Base-by-base conservation (phyloP, 2,888 invertebrate genomes). In the Phorcus lineatus region DNA sequence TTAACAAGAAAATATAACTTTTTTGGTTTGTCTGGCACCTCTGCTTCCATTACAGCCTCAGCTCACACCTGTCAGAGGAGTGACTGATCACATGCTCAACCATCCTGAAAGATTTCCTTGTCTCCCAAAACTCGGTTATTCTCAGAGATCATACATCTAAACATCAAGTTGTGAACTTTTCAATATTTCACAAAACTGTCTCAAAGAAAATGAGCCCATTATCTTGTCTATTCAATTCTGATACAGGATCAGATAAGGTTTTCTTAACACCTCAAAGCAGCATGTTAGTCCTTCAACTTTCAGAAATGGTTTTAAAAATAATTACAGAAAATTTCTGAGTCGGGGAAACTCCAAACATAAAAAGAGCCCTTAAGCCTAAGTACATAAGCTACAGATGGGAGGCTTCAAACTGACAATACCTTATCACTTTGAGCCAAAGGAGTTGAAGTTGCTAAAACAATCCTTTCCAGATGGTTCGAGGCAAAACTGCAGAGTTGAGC, bases 391-490 rank as follows among this genome's bases (percentile, higher is more conserved):
- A 24, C 28, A 62, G 62, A 62, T 24, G 28, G 4, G 24, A 62
- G 24, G 13, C 16, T 17, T 62, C 62, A 62, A 62, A 62, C 17
- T 62, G 62, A 62, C 62, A 62, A 62, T 28, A 62, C 62, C 62
- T 62, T 62, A 62, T 62, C 62, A 28, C 62, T 62, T 62, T 28
- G 24, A 13, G 62, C 24, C 24, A 24, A 62, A 28, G 62, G 62
- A 62, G 16, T 28, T 47, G 62, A 28, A 24, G 62, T 62, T 62
- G 24, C 62, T 62, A 62, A 62, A 62, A 62, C 62, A 62, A 62
- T 62, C 62, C 28, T 62, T 62, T 62, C 62, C 62, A 62, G 62
- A 62, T 62, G 62, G 62, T 62, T 62, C 24, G 17, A 28, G 62
- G 62, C 62, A 62, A 62, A 28, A 62, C 13, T 28, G 28, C 6